A percentile compares a stretch with the other conserved stretches of the same genome.
These are phyloP conservation scores for Zeuzera pyrina DNA, from an alignment of 2,888 invertebrate genomes.

Conservation along the genomic window DNA sequence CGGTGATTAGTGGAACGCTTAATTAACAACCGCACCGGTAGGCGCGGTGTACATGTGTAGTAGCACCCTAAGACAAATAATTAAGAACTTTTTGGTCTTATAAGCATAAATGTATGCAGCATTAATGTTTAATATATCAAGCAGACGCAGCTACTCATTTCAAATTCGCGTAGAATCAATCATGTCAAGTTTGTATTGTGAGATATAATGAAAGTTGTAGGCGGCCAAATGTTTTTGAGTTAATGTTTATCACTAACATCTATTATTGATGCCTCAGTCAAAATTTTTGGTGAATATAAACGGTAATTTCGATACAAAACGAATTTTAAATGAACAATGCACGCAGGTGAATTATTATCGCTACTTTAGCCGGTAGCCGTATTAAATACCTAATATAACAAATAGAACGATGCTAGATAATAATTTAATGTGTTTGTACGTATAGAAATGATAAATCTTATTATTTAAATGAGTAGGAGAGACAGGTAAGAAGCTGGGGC, in stretches of 20 bases:
- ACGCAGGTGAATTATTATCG: constrained; percentile 42
- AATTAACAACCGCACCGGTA: constrained; percentile 1
- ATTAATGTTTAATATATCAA: neutral
- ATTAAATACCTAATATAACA: constrained; percentile 25
- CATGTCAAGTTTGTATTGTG: constrained; percentile 12
- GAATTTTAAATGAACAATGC: constrained; percentile 31
- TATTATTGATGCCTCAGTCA: constrained; percentile 44
- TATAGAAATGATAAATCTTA: constrained; percentile 49
- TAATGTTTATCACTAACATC: constrained; percentile 37
- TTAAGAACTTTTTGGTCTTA: neutral
- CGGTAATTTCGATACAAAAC: constrained; percentile 31
- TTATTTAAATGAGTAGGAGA: constrained; percentile 49
- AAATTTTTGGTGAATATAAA: constrained; percentile 38
- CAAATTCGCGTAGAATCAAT: constrained; percentile 18
- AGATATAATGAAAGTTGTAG: constrained; percentile 18
- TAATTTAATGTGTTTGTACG: constrained; percentile 36
- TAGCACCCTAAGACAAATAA: neutral
- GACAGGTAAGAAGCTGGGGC: constrained; percentile 36
- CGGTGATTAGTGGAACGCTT: constrained; percentile 2
- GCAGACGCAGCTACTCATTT: constrained; percentile 6
- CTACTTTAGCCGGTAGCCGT: constrained; percentile 45
- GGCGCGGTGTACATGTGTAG: neutral
- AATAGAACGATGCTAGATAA: constrained; percentile 49
- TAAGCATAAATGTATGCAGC: neutral
- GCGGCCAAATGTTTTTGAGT: constrained; percentile 28